Conservation (phyloP, 2,888 invertebrate genomes). For the Heliconius cydno region DNA sequence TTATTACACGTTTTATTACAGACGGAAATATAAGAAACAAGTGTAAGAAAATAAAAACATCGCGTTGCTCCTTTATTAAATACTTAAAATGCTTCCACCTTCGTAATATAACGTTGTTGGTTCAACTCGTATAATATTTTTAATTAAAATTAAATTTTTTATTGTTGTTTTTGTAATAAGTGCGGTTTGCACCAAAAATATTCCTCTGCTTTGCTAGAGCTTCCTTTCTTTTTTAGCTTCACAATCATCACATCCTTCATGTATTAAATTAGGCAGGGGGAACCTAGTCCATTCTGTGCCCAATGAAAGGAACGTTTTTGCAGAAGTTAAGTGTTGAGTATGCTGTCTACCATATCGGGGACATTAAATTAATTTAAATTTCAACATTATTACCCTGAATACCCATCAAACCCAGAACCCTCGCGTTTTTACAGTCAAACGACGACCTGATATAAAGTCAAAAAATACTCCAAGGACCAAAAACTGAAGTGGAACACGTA, state of each 20-base stretch:
- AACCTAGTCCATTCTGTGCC: no score
- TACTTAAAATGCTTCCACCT: constrained; percentile 20
- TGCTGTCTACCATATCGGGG: no score
- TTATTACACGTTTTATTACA: not conserved
- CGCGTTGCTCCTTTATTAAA: constrained; percentile 10
- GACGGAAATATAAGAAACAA: not conserved
- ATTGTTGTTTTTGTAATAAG: not conserved
- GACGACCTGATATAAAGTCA: not conserved
- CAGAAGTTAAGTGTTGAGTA: no score
- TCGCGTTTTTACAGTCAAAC: not conserved
- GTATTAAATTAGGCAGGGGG: no score
- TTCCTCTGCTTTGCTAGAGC: not conserved
- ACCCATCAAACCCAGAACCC: not conserved
- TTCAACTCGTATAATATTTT: constrained; percentile 14
- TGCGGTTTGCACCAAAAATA: not conserved
- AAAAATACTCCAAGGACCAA: not conserved
- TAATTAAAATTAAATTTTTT: constrained; percentile 18
- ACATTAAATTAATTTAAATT: not conserved
- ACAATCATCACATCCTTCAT: no score
- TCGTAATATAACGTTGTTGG: constrained; percentile 12
- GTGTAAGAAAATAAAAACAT: constrained; percentile 9
- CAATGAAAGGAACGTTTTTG: no score
- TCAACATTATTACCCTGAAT: not conserved
- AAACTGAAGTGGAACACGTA: not conserved
- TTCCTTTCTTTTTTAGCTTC: no score